These are phyloP conservation scores for Acrossocheilus fasciatus DNA, from an alignment of 2,797 vertebrate genomes.

Conservation along the genomic window DNA sequence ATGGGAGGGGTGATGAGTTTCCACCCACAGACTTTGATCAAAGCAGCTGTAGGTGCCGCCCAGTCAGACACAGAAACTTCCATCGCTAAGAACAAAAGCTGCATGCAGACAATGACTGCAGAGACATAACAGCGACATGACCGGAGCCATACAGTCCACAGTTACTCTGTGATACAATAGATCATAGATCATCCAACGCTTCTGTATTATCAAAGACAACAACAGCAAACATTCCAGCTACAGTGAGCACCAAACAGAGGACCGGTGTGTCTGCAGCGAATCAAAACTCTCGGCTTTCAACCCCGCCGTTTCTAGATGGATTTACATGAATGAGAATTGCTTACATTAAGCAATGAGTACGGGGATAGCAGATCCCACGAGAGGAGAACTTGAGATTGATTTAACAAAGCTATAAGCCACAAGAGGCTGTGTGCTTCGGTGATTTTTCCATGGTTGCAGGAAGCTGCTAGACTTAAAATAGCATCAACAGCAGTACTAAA, in stretches of 20 bases:
- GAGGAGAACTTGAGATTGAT: background rate
- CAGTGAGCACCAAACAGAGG: conserved; percentile 27
- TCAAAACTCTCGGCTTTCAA: conserved; percentile 11
- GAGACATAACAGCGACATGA: conserved; percentile 10
- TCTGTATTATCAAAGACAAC: conserved; percentile 42
- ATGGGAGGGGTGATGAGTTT: background rate
- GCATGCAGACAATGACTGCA: conserved; percentile 28
- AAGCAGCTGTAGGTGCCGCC: conserved; percentile 13
- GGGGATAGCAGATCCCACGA: background rate
- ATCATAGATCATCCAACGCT: conserved; percentile 29
- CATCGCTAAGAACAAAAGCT: conserved; percentile 34
- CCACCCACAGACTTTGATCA: conserved; percentile 16
- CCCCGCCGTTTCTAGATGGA: conserved; percentile 15
- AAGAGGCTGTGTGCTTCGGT: background rate
- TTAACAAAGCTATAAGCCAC: background rate
- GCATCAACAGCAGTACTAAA: background rate
- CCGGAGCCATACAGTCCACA: conserved; percentile 26
- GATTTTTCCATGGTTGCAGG: background rate
- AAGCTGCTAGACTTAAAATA: background rate
- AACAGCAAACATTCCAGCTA: conserved; percentile 27
- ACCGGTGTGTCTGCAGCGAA: conserved; percentile 13
- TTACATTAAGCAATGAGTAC: background rate
- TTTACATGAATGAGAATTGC: background rate
- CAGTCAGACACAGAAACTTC: conserved; percentile 53
- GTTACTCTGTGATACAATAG: conserved; percentile 44